Conservation (phyloP, 1,140 invertebrate species). For the Hylyphantes graminicola region DNA sequence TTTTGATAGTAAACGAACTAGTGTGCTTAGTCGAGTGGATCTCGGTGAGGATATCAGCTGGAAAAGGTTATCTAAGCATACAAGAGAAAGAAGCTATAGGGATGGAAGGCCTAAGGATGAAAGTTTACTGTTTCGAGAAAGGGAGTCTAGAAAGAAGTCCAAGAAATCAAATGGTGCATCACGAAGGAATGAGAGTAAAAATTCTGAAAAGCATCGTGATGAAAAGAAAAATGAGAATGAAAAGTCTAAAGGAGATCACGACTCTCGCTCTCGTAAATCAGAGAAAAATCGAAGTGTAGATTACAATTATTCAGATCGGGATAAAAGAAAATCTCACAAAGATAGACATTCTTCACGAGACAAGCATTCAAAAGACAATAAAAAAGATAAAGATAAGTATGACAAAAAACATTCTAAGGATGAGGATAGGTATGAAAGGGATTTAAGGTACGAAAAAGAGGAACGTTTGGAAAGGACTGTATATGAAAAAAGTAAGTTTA, state of each 20-base stretch:
- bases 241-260: conserved; percentile 30
- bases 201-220: conserved; percentile 65
- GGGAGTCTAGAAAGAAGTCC: conserved; percentile 66
- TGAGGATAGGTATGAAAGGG: conserved; percentile 42
- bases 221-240: conserved; percentile 55
- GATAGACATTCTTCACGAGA: conserved; percentile 43
- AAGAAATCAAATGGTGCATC: conserved; percentile 63
- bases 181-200: conserved; percentile 71
- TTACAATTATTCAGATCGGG: conserved; percentile 35
- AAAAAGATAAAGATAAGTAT: conserved; percentile 66
- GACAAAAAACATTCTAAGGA: conserved; percentile 67
- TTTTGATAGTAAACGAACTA: conserved; percentile 56
- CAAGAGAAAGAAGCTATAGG: conserved; percentile 84
- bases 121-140: conserved; percentile 62
- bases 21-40: conserved; percentile 61
- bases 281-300: conserved; percentile 33
- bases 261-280: conserved; percentile 23
- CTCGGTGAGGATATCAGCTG: conserved; percentile 69
- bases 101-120: conserved; percentile 72
- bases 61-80: conserved; percentile 83
- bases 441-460: conserved; percentile 48
- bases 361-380: conserved; percentile 52
- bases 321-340: conserved; percentile 46
- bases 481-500: conserved; percentile 54
- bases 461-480: conserved; percentile 52